Conservation (phyloP, 2,797 vertebrate genomes). For the Tangara arthus region DNA sequence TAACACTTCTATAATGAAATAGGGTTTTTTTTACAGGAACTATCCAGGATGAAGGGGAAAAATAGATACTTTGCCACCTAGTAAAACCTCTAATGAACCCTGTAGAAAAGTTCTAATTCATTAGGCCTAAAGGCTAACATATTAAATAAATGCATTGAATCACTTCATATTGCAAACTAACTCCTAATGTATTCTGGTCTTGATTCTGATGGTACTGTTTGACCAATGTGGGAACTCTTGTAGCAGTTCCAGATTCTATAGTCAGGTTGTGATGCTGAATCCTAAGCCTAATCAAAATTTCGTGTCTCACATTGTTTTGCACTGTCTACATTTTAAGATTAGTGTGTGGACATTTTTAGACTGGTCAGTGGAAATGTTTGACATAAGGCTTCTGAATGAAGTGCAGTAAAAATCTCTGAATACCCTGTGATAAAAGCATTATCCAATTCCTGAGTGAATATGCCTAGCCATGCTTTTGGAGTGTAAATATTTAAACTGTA, state of each 20-base stretch:
- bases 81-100: neutral
- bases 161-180: neutral
- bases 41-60: neutral
- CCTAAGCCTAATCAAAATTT: neutral
- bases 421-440: neutral
- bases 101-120: neutral
- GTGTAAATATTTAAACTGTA: neutral
- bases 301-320: neutral
- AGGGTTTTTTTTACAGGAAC: neutral
- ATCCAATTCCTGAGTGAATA: neutral
- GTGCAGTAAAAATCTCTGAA: neutral
- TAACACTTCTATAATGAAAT: neutral
- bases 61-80: neutral
- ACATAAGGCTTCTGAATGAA: neutral
- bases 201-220: neutral
- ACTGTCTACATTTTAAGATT: neutral
- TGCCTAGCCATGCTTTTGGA: neutral
- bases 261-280: neutral
- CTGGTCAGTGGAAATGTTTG: neutral
- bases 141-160: neutral
- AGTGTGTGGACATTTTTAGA: neutral
- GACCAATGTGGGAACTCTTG: neutral
- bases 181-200: neutral
- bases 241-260: neutral
- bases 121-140: neutral